phyloP scores from a whole-genome alignment of 2,797 vertebrate genomes.

The Glyptemys insculpta region DNA sequence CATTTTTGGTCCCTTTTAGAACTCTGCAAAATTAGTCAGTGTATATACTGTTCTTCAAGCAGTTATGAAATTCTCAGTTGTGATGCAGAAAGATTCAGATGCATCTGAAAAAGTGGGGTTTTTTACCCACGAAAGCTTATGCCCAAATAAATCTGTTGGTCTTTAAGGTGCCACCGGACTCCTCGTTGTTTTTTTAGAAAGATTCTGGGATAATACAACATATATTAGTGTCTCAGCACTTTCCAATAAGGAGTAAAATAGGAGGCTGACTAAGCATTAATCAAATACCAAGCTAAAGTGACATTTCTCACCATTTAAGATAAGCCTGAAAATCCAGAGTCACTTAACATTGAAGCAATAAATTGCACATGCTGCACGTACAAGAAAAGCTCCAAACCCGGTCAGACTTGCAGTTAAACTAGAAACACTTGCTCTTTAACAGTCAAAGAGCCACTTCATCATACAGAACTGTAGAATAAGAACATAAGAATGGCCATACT shows the following conservation, averaged over 20 bases:
- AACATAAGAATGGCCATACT: background rate
- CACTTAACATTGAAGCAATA: background rate
- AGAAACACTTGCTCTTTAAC: background rate
- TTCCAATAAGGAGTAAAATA: background rate
- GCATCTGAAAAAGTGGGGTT: too few relatives aligned
- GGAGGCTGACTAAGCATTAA: background rate
- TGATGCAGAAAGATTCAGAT: background rate
- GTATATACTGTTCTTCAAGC: background rate
- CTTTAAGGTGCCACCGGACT: too few relatives aligned
- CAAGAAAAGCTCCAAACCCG: background rate
- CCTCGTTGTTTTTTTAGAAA: background rate
- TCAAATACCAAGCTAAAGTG: background rate
- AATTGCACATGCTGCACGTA: background rate
- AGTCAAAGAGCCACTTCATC: background rate
- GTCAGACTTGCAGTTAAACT: background rate
- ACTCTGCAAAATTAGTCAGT: background rate
- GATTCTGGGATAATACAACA: background rate
- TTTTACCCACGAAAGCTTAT: too few relatives aligned
- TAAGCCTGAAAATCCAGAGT: background rate
- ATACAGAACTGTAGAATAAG: background rate
- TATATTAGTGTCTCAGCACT: background rate
- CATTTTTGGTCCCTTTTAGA: background rate
- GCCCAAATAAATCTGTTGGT: too few relatives aligned
- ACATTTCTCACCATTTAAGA: background rate
- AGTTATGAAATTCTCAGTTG: background rate